Evolutionary conservation across 2,113 vertebrate genomes (phyloP), one percentile per base, ranked within the genome.

Genomic region (Bambusicola thoracicus): DNA sequence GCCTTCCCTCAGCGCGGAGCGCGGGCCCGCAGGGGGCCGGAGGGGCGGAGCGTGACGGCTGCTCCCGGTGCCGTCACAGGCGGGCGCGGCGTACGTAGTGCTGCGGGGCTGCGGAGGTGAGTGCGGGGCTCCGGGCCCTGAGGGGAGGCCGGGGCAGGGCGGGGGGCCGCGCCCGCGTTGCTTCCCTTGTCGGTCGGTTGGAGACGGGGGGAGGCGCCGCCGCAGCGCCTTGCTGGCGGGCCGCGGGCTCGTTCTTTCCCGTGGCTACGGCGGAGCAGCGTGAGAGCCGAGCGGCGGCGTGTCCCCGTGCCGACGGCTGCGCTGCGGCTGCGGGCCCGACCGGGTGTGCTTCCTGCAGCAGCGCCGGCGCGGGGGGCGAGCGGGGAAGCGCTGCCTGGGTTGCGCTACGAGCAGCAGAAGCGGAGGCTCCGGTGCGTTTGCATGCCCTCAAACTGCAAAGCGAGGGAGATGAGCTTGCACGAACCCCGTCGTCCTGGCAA

Each of bases 231-330:
- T 24, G 48, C 22, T 12, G 48, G 21, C 22, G 48, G 48, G 11
- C 11, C 22, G 48, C 48, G 22, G 48, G 49, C 49, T 27, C 25
- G 49, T 30, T 0, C 0, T 62, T 61, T 61, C 21, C 3, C 1
- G 0, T 58, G 75, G 44, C 13, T 85, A 79, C 79, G 62, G n/a
- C 0, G 0, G 84, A 79, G 63, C 49, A 24, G 69, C 1, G 1
- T 40, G 29, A 29, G 73, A 78, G 61, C 3, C 17, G 79, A 40
- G 58, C 30, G 69, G 58, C 46, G 43, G 75, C 55, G 82, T 53
- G 51, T 53, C 51, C 27, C 44, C 8, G 21, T 40, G 40, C 53
- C 65, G 75, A 44, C 41, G 27, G 53, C 15, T 73, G 48, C 67
- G 76, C 27, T 92, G 53, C 58, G 17, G 49, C 58, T 8, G 9